Conservation (phyloP, 2,888 invertebrate species). For the Lissocephala sabroskyi region DNA sequence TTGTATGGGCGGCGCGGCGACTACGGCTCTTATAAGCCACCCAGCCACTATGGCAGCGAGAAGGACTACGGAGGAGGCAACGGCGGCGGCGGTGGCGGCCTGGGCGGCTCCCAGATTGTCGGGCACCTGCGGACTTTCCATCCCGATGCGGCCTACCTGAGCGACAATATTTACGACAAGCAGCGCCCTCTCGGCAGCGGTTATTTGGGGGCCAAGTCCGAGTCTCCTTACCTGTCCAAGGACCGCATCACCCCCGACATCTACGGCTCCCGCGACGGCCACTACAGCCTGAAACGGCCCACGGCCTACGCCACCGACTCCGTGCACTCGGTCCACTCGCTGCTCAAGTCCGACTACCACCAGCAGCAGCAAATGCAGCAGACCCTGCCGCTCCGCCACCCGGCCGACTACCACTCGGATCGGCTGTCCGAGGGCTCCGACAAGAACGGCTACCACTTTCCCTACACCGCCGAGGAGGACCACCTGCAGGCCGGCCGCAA, state of each 20-base stretch:
- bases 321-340: conserved; percentile 71
- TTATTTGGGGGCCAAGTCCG: conserved; percentile 66
- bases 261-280: conserved; percentile 70
- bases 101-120: conserved; percentile 68
- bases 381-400: conserved; percentile 68
- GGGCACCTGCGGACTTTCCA: conserved; percentile 71
- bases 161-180: conserved; percentile 71
- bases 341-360: conserved; percentile 71
- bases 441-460: conserved; percentile 87
- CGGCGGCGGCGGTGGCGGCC: conserved; percentile 34
- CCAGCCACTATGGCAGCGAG: conserved; percentile 71
- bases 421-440: conserved; percentile 81
- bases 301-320: conserved; percentile 66
- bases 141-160: conserved; percentile 68
- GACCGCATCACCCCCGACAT: conserved; percentile 71
- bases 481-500: conserved; percentile 74
- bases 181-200: conserved; percentile 65
- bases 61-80: conserved; percentile 62
- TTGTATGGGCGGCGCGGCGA: conserved; percentile 67
- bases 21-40: conserved; percentile 69
- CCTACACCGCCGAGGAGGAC: conserved; percentile 88
- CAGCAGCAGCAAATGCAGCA: conserved; percentile 71
- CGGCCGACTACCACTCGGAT: conserved; percentile 73
- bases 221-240: conserved; percentile 71
- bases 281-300: conserved; percentile 69